A percentile compares a stretch with the other conserved stretches of the same genome.
These are phyloP conservation scores for Tyria jacobaeae DNA, from an alignment of 2,888 invertebrate species.

Conservation along the genomic window DNA sequence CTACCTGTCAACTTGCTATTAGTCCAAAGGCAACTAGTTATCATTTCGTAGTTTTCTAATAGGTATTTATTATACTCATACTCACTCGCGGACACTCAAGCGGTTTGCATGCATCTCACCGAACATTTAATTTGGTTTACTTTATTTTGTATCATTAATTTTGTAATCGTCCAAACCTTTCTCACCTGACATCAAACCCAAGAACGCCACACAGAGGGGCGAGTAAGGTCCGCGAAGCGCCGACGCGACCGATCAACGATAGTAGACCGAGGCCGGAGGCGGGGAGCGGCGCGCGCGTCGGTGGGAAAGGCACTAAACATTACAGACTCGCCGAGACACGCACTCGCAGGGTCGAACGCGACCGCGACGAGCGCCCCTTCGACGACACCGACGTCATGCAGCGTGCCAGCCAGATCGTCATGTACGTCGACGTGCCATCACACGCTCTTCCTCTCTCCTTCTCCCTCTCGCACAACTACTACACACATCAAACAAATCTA, in stretches of 20 bases:
- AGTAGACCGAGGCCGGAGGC: slow-evolving; percentile 58
- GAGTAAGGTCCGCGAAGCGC: slow-evolving; percentile 63
- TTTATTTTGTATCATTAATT: slow-evolving; percentile 61
- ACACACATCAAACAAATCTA: slow-evolving; percentile 70
- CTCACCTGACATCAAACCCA: slow-evolving; percentile 46
- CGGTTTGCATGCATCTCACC: slow-evolving; percentile 56
- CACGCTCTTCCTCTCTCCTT: slow-evolving; percentile 47
- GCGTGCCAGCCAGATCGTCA: slow-evolving; percentile 94
- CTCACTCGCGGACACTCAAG: slow-evolving; percentile 42
- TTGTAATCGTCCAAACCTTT: slow-evolving; percentile 62
- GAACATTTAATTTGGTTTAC: slow-evolving; percentile 49
- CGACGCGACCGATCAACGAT: slow-evolving; percentile 55
- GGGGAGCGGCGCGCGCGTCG: slow-evolving; percentile 58
- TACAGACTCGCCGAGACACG: slow-evolving; percentile 82
- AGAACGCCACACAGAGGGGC: slow-evolving; percentile 72
- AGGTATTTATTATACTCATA: slow-evolving; percentile 40
- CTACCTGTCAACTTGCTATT: slow-evolving; percentile 41
- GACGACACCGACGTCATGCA: slow-evolving; percentile 94
- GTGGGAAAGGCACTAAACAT: slow-evolving; percentile 74
- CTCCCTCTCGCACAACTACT: slow-evolving; percentile 38
- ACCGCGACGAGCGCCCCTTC: slow-evolving; percentile 86
- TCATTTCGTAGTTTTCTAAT: slow-evolving; percentile 46
- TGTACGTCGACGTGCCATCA: slow-evolving; percentile 87
- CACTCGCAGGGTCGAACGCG: slow-evolving; percentile 82
- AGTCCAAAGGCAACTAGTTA: slow-evolving; percentile 39